Percentiles rank a stretch among this genome's conserved stretches.
These are phyloP conservation scores for Lytechinus pictus DNA, from an alignment of 35 echinoderm and acorn worm genomes.

Conservation along the genomic window DNA sequence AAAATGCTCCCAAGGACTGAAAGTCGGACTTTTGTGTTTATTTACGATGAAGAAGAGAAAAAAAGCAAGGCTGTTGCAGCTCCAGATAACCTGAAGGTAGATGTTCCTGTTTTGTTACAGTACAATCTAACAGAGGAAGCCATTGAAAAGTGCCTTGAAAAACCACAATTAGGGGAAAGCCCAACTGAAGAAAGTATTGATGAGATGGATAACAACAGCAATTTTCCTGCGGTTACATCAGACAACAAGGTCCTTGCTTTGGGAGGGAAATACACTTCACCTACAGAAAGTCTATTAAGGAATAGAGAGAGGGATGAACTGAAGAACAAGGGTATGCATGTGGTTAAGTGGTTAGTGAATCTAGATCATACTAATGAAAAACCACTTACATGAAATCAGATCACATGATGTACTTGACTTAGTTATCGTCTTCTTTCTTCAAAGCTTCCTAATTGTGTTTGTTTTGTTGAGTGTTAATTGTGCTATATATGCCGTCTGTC, in stretches of 20 bases:
- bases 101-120: conserved; percentile 25
- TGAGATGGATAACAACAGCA: not conserved
- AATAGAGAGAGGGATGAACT: conserved; percentile 27
- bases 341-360: conserved; percentile 41
- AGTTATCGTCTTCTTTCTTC: not conserved
- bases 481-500: too few relatives aligned
- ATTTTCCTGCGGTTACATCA: not conserved
- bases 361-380: not conserved
- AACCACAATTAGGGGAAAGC: not conserved
- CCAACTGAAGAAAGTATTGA: not conserved
- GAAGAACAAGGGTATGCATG: conserved; percentile 56
- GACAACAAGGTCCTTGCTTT: not conserved
- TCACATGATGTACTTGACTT: not conserved
- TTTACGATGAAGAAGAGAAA: conserved; percentile 28
- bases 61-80: conserved; percentile 28
- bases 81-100: conserved; percentile 31
- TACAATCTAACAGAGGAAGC: conserved; percentile 43
- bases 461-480: too few relatives aligned
- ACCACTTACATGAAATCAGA: not conserved
- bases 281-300: conserved; percentile 1
- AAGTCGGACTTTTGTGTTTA: conserved; percentile 39
- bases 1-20: conserved; percentile 13
- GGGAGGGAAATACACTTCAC: conserved; percentile 3
- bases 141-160: conserved; percentile 16
- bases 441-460: not conserved